Conservation (phyloP, 2,888 invertebrate species). For the Mythimna vitellina region DNA sequence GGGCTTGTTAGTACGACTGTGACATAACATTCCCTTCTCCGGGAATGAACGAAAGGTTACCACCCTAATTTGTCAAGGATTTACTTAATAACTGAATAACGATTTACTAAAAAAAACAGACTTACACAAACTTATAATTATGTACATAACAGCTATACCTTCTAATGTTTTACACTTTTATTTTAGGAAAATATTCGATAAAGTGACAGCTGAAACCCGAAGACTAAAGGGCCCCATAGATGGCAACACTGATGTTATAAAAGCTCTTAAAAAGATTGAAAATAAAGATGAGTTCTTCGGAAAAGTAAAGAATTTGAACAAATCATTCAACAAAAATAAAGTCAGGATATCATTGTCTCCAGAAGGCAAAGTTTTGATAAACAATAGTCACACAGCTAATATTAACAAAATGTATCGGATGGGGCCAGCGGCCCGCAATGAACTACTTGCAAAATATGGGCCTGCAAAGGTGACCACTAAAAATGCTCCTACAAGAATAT, state of each 20-base stretch:
- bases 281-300: slow-evolving; percentile 71
- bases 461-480: slow-evolving; percentile 62
- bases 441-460: slow-evolving; percentile 65
- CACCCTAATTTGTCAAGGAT: neutral
- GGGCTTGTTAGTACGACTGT: too few species aligned
- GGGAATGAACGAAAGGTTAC: neutral
- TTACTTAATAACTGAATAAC: neutral
- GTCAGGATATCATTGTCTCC: slow-evolving; percentile 65
- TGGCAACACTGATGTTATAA: slow-evolving; percentile 81
- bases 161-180: neutral
- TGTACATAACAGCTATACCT: neutral
- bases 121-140: neutral
- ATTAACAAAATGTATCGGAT: slow-evolving; percentile 61
- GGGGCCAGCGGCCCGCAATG: slow-evolving; percentile 60
- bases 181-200: slow-evolving; percentile 82
- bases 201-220: slow-evolving; percentile 80
- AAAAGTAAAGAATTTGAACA: slow-evolving; percentile 65
- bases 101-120: neutral
- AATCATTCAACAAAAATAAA: slow-evolving; percentile 68
- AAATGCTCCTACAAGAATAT: slow-evolving; percentile 67
- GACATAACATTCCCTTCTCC: too few species aligned
- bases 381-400: slow-evolving; percentile 60
- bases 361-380: slow-evolving; percentile 66
- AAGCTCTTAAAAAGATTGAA: slow-evolving; percentile 70
- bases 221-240: slow-evolving; percentile 71